Evolutionary conservation across 2,888 invertebrate genomes (phyloP).

Genomic region (Malthinus seriepunctatus): DNA sequence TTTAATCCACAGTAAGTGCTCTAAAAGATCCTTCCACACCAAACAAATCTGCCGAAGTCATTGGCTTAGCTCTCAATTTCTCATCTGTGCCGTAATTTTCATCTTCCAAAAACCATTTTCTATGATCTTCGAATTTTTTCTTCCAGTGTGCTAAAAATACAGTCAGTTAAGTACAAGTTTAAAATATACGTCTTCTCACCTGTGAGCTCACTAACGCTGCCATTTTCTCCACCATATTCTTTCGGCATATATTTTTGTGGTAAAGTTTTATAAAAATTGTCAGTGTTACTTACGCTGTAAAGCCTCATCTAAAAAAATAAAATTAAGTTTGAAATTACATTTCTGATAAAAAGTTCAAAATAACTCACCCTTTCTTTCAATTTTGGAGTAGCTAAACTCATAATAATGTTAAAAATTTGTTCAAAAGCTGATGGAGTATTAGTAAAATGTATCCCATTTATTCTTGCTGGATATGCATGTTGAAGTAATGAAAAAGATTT

Average conservation of each 20-base stretch:
- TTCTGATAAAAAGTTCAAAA: too few species aligned
- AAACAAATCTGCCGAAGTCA: conserved; percentile 47
- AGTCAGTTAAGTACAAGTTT: background rate
- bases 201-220: conserved; percentile 57
- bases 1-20: background rate
- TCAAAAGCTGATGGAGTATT: conserved; percentile 63
- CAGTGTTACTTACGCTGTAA: conserved; percentile 31
- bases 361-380: background rate
- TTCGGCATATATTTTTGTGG: conserved; percentile 63
- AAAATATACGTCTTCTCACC: conserved; percentile 46
- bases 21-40: background rate
- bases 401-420: background rate
- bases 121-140: conserved; percentile 56
- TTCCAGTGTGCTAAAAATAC: conserved; percentile 55
- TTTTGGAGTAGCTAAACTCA: background rate
- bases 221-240: conserved; percentile 69
- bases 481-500: conserved; percentile 55
- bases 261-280: conserved; percentile 61
- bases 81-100: conserved; percentile 56
- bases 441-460: conserved; percentile 61
- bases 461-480: conserved; percentile 62
- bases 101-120: conserved; percentile 60
- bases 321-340: background rate
- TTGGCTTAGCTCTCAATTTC: conserved; percentile 58
- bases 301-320: background rate